phyloP scores from a whole-genome alignment of 2,113 vertebrate genomes.

The Perca fluviatilis region DNA sequence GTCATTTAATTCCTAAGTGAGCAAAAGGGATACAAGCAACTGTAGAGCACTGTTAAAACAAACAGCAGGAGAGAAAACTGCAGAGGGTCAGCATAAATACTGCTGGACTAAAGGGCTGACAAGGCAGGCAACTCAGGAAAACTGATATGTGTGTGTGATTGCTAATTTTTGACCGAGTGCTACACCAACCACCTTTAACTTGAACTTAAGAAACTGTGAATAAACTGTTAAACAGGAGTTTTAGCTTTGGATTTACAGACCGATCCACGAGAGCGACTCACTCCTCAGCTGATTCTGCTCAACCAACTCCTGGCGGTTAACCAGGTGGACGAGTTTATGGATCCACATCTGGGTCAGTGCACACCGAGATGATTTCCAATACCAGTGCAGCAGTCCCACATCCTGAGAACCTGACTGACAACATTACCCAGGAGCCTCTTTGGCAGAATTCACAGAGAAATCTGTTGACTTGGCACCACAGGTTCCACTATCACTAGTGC shows the following conservation, averaged over 20 bases:
- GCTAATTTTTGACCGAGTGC: neutral
- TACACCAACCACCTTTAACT: conserved; percentile 10
- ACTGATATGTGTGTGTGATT: conserved; percentile 44
- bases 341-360: conserved; percentile 32
- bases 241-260: neutral
- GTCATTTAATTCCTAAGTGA: conserved; percentile 50
- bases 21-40: conserved; percentile 25
- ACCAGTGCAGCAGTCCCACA: conserved; percentile 1
- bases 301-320: conserved; percentile 3
- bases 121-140: conserved; percentile 50
- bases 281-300: neutral
- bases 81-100: conserved; percentile 66
- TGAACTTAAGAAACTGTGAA: conserved; percentile 2
- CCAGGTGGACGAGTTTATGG: conserved; percentile 32
- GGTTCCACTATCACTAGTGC: conserved; percentile 49
- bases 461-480: conserved; percentile 59
- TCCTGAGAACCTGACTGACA: conserved; percentile 24
- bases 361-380: conserved; percentile 10
- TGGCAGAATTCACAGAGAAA: conserved; percentile 46
- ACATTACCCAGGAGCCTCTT: conserved; percentile 28
- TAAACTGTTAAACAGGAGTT: neutral
- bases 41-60: conserved; percentile 48
- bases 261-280: neutral
- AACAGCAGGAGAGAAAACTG: conserved; percentile 51
- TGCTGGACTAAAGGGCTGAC: conserved; percentile 59